A percentile compares a stretch with the other conserved stretches of the same genome.
Conservation (phyloP, 2,113 vertebrate species). For the Nothobranchius furzeri region DNA sequence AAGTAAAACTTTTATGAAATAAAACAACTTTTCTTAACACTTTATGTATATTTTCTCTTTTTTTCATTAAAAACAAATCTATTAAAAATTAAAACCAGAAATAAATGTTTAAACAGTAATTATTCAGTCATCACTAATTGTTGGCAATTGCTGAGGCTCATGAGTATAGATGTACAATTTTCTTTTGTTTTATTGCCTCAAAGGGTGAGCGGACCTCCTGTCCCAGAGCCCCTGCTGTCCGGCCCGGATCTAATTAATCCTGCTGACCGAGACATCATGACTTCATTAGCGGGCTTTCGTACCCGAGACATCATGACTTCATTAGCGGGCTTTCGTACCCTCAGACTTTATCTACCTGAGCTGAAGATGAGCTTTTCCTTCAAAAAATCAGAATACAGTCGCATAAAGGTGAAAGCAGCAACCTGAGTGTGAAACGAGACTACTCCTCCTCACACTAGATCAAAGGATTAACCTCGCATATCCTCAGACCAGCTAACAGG, state of each 20-base stretch:
- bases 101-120: not conserved
- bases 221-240: conserved; percentile 21
- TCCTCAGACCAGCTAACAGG: conserved; percentile 32
- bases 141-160: not conserved
- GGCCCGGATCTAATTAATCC: conserved; percentile 62
- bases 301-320: too few relatives aligned
- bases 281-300: conserved; percentile 60
- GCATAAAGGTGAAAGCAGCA: not conserved
- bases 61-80: too few relatives aligned
- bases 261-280: conserved; percentile 43
- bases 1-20: too few relatives aligned
- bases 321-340: conserved; percentile 54
- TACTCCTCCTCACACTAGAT: conserved; percentile 29
- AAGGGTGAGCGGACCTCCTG: conserved; percentile 45
- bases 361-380: conserved; percentile 7
- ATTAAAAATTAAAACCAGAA: too few relatives aligned
- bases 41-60: too few relatives aligned
- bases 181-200: not conserved
- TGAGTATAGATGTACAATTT: not conserved
- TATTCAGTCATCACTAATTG: too few relatives aligned
- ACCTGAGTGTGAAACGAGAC: not conserved
- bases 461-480: conserved; percentile 62
- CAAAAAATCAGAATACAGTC: conserved; percentile 17
- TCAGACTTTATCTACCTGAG: conserved; percentile 13
- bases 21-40: too few relatives aligned